Percentiles rank a stretch among this genome's conserved stretches.
phyloP scores from a whole-genome alignment of 2,797 vertebrate species.

The Xiphophorus birchmanni region DNA sequence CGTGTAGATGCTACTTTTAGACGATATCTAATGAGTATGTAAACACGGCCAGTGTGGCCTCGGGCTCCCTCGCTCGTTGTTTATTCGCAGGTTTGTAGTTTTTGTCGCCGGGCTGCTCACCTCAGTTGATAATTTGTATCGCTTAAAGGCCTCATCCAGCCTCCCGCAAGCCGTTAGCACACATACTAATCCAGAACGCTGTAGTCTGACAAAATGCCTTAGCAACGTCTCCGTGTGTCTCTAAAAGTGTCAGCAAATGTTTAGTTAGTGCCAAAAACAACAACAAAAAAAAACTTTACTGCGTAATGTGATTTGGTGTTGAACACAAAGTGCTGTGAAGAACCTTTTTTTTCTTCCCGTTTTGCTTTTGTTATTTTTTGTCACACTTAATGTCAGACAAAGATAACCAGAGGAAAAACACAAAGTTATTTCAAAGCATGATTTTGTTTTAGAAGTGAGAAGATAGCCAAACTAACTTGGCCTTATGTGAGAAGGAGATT shows the following conservation, averaged over 20 bases:
- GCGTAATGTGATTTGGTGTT: background rate
- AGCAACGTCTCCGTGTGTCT: slow-evolving; percentile 34
- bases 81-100: slow-evolving; percentile 63
- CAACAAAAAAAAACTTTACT: background rate
- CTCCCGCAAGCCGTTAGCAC: slow-evolving; percentile 32
- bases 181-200: slow-evolving; percentile 57
- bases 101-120: slow-evolving; percentile 64
- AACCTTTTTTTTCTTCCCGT: background rate
- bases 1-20: background rate
- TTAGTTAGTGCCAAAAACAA: background rate
- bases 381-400: background rate
- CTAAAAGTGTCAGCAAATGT: slow-evolving; percentile 34
- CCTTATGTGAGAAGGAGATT: background rate
- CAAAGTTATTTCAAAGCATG: background rate
- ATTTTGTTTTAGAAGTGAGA: background rate
- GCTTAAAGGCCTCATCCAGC: slow-evolving; percentile 47
- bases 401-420: background rate
- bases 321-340: background rate
- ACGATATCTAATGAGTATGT: slow-evolving; percentile 15
- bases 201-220: slow-evolving; percentile 7
- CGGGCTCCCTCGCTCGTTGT: slow-evolving; percentile 54
- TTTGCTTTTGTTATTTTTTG: background rate
- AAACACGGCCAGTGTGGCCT: slow-evolving; percentile 28
- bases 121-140: slow-evolving; percentile 60
- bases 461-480: background rate